Evolutionary conservation across 64 coral and sea anemone species (phyloP).

Genomic region (Pocillopora damicornis): DNA sequence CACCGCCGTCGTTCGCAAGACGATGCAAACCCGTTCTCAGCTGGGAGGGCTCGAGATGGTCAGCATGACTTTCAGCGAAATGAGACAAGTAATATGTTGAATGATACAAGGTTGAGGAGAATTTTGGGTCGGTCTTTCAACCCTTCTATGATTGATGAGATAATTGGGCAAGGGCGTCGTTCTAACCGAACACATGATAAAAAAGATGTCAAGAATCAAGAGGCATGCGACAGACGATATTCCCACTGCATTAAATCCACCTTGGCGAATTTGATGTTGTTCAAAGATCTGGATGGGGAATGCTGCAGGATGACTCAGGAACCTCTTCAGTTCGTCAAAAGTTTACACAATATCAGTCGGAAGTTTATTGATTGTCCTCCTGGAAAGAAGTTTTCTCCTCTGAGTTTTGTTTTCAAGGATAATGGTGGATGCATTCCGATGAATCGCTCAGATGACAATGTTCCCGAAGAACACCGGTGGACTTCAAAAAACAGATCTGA

Average conservation of each 20-base stretch:
- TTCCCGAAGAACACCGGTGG: not conserved
- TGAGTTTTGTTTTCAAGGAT: not conserved
- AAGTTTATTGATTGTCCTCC: not conserved
- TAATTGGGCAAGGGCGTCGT: not conserved
- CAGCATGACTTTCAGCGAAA: not conserved
- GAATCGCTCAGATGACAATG: not conserved
- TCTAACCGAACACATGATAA: not conserved
- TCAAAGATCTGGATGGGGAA: not conserved
- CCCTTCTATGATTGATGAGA: not conserved
- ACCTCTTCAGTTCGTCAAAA: not conserved
- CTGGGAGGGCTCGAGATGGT: not conserved
- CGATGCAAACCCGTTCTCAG: not conserved
- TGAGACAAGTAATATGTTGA: not conserved
- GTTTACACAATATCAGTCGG: not conserved
- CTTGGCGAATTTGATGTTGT: not conserved
- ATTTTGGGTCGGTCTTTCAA: not conserved
- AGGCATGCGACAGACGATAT: not conserved
- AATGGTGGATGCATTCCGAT: constrained; percentile 18
- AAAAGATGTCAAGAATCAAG: not conserved
- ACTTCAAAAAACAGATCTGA: not conserved
- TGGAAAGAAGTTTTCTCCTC: not conserved
- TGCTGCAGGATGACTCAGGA: constrained; percentile 10
- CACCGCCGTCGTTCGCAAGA: too few relatives aligned
- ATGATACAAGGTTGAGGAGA: not conserved
- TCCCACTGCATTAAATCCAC: not conserved